These are phyloP conservation scores for Stegana nigrithorax DNA, from an alignment of 2,888 invertebrate species.

Conservation along the genomic window DNA sequence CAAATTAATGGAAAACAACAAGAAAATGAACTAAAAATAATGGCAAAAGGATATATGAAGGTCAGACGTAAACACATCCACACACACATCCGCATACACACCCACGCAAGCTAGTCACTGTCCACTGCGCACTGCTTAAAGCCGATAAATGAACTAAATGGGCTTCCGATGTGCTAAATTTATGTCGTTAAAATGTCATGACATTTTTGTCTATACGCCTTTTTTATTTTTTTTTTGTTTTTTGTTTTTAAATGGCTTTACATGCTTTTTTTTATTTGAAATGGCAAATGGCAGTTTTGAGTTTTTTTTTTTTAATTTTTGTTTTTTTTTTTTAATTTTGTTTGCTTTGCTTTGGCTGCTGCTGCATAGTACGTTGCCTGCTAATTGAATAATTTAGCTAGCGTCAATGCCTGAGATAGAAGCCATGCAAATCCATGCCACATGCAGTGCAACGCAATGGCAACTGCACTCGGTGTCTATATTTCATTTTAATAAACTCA, in stretches of 20 bases:
- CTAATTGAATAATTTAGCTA: slow-evolving; percentile 46
- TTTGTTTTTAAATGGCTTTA: too few species aligned
- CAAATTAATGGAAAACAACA: too few species aligned
- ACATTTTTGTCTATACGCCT: too few species aligned
- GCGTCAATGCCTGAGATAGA: slow-evolving; percentile 11
- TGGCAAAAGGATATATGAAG: slow-evolving; percentile 55
- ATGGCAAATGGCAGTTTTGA: too few species aligned
- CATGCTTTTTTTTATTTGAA: too few species aligned
- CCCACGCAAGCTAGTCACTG: too few species aligned
- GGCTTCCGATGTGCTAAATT: neutral
- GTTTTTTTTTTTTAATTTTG: neutral
- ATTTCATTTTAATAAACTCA: slow-evolving; percentile 43
- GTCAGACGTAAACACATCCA: slow-evolving; percentile 30
- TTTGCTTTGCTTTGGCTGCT: neutral
- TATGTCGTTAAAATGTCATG: neutral
- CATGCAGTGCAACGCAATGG: too few species aligned
- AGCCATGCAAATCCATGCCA: too few species aligned
- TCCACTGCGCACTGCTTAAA: neutral
- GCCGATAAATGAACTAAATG: neutral
- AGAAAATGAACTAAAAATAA: slow-evolving; percentile 1
- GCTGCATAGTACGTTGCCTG: slow-evolving; percentile 3
- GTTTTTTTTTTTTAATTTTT: neutral
- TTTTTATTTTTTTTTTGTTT: too few species aligned
- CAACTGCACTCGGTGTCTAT: slow-evolving; percentile 24
- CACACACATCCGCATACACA: neutral